These are phyloP conservation scores for Pteropus rufus DNA, from an alignment of 2,797 vertebrate species.

Conservation along the genomic window DNA sequence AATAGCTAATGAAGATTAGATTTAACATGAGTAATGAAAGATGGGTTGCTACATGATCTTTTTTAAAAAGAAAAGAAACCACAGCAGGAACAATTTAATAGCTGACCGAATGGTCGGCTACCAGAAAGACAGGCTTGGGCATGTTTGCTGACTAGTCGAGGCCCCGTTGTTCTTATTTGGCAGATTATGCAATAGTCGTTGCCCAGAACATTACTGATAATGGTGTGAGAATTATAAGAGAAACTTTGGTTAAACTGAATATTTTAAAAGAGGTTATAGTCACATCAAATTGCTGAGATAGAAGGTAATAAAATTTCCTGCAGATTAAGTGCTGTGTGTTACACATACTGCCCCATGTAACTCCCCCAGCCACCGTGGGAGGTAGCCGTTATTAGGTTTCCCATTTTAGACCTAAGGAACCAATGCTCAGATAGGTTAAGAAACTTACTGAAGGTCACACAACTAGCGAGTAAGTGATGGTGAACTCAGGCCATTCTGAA, in stretches of 20 bases:
- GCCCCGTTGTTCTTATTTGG: constrained; percentile 34
- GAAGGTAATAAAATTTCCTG: not conserved
- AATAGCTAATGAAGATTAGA: constrained; percentile 20
- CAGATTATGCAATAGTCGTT: constrained; percentile 26
- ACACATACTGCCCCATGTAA: not conserved
- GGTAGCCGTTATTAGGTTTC: not conserved
- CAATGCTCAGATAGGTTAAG: not conserved
- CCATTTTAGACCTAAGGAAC: not conserved
- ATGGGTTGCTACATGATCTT: not conserved
- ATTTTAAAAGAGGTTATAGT: not conserved
- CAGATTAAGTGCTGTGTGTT: not conserved
- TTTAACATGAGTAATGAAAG: constrained; percentile 17
- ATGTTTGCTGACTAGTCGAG: constrained; percentile 56
- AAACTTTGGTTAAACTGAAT: constrained; percentile 10
- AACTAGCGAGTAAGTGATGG: not conserved
- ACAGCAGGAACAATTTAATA: not conserved
- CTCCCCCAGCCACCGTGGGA: not conserved
- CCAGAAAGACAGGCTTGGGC: constrained; percentile 70
- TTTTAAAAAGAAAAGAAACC: not conserved
- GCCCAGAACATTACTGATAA: constrained; percentile 31
- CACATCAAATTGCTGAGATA: not conserved
- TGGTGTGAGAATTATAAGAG: not conserved
- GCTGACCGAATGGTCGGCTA: constrained; percentile 26
- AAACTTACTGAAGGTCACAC: not conserved
- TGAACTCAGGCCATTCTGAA: not conserved